Conservation (phyloP, 2,888 invertebrate species). For the Tanytarsus gracilentus region DNA sequence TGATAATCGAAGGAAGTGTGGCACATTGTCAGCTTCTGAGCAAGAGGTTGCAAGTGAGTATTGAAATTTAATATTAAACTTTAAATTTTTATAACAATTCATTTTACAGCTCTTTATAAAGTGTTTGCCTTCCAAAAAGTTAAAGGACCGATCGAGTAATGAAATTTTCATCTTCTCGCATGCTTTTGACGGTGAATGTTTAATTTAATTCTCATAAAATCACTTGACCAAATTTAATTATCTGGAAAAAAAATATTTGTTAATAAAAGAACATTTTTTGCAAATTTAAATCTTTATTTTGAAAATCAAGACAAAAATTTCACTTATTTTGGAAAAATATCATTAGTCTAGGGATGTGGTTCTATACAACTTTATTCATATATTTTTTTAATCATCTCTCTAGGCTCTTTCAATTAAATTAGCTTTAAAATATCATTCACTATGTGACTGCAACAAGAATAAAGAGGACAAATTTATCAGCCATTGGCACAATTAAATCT, state of each 20-base stretch:
- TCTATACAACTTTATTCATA: too few species aligned
- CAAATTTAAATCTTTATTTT: neutral
- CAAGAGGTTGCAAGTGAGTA: conserved; percentile 89
- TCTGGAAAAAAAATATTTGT: neutral
- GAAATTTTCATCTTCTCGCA: neutral
- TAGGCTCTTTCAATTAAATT: neutral
- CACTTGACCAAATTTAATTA: neutral
- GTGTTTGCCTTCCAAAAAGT: conserved; percentile 77
- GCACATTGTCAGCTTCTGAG: conserved; percentile 79
- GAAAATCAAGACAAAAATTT: neutral
- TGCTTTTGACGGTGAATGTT: neutral
- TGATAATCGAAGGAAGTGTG: conserved; percentile 47
- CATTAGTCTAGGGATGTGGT: too few species aligned
- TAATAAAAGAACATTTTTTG: neutral
- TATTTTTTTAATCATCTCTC: neutral
- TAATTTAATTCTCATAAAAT: neutral
- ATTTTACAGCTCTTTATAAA: conserved; percentile 64
- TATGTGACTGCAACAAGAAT: neutral
- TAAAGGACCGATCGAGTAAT: conserved; percentile 41
- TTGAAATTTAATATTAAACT: conserved; percentile 25
- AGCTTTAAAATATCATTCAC: neutral
- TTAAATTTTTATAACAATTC: conserved; percentile 31
- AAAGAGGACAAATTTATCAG: neutral
- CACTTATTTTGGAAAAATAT: too few species aligned
- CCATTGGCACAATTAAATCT: too few species aligned